Percentiles rank a stretch among this genome's conserved stretches.
Conservation (phyloP, 2,888 invertebrate genomes). For the Onthophagus sagittarius region DNA sequence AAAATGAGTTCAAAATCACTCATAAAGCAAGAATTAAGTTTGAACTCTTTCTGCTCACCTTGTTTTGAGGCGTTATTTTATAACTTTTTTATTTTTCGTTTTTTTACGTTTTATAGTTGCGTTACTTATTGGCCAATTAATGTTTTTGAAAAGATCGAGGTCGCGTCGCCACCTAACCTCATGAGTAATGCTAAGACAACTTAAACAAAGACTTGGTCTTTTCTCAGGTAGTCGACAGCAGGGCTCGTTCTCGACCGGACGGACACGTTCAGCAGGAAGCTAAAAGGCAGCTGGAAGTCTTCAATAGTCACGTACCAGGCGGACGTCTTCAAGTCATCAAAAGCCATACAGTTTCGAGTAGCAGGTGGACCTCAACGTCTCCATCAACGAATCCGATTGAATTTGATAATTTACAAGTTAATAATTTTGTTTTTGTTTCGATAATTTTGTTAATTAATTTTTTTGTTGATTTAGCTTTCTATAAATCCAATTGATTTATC, state of each 20-base stretch:
- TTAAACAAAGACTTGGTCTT: slow-evolving; percentile 7
- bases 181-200: slow-evolving; percentile 4
- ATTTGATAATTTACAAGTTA: slow-evolving; percentile 46
- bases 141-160: neutral
- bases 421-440: neutral
- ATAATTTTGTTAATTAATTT: neutral
- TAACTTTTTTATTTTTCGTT: no score
- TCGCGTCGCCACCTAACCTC: neutral
- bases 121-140: neutral
- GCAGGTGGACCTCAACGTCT: slow-evolving; percentile 38
- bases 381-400: slow-evolving; percentile 12
- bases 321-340: slow-evolving; percentile 69
- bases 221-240: slow-evolving; percentile 53
- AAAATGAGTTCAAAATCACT: neutral
- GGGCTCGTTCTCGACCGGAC: slow-evolving; percentile 52
- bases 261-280: slow-evolving; percentile 53
- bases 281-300: slow-evolving; percentile 62
- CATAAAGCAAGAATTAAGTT: neutral
- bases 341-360: slow-evolving; percentile 45
- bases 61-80: no score
- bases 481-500: slow-evolving; percentile 52
- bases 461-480: slow-evolving; percentile 44
- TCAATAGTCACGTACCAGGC: slow-evolving; percentile 65
- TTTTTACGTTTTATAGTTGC: no score
- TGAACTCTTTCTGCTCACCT: no score